Percentiles rank a stretch among this genome's conserved stretches.
phyloP scores from a whole-genome alignment of 2,797 vertebrate genomes.

The Ambastaia sidthimunki region DNA sequence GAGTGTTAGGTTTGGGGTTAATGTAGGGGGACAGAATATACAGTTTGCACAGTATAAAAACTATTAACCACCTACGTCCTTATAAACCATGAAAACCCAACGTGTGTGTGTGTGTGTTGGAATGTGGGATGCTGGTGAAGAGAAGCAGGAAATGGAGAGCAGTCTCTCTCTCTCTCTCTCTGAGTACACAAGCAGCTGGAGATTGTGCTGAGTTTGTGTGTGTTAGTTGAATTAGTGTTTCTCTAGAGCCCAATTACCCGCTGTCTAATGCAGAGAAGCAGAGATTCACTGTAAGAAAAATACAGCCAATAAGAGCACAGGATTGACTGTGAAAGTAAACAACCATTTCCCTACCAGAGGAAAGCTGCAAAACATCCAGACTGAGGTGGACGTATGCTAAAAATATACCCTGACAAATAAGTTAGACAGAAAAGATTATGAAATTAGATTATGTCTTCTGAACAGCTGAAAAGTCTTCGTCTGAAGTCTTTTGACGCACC shows the following conservation, averaged over 20 bases:
- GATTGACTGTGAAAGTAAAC: constrained; percentile 2
- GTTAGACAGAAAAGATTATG: too few species aligned
- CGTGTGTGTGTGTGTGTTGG: constrained; percentile 1
- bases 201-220: constrained; percentile 43
- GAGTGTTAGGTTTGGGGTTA: too few species aligned
- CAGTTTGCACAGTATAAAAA: too few species aligned
- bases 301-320: background rate
- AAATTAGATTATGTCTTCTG: background rate
- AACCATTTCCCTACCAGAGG: background rate
- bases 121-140: constrained; percentile 38
- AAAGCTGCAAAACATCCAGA: background rate
- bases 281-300: constrained; percentile 16
- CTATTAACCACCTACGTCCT: too few species aligned
- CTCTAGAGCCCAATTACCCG: constrained; percentile 51
- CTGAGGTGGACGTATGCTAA: background rate
- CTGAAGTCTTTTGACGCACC: background rate
- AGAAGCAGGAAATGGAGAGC: constrained; percentile 28
- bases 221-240: constrained; percentile 44
- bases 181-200: constrained; percentile 33
- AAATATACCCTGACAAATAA: background rate
- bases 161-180: background rate
- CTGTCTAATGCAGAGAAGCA: constrained; percentile 25
- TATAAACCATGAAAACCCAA: too few species aligned
- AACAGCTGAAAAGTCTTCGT: background rate
- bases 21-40: too few species aligned